Conservation (phyloP, 2,888 invertebrate species). For the Scaptomyza polygonia region DNA sequence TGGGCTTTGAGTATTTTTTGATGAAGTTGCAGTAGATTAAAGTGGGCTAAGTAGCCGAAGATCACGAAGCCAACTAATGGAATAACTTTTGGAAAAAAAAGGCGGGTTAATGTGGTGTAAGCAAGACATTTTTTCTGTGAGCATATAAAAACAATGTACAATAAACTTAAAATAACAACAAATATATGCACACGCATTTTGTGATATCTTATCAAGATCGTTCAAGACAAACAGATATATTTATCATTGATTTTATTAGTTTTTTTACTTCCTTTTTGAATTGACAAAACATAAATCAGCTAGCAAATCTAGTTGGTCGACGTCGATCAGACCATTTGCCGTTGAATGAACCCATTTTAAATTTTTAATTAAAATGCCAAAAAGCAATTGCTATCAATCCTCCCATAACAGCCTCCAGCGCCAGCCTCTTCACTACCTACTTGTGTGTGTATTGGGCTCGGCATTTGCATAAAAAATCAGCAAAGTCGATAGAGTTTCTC, state of each 20-base stretch:
- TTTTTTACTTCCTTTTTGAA: neutral
- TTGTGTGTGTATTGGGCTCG: slow-evolving; percentile 6
- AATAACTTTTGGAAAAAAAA: too few species aligned
- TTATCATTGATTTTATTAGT: neutral
- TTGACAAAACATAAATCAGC: slow-evolving; percentile 6
- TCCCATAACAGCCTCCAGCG: slow-evolving; percentile 1
- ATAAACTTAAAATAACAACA: too few species aligned
- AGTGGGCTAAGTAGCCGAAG: neutral
- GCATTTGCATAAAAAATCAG: slow-evolving; percentile 58
- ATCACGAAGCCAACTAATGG: too few species aligned
- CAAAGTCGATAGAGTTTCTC: slow-evolving; percentile 11
- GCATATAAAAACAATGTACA: too few species aligned
- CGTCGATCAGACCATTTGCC: slow-evolving; percentile 26
- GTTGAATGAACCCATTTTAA: slow-evolving; percentile 23
- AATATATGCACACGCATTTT: too few species aligned
- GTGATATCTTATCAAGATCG: too few species aligned
- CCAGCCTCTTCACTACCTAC: slow-evolving; percentile 12
- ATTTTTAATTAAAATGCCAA: slow-evolving; percentile 55
- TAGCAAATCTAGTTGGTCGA: slow-evolving; percentile 10
- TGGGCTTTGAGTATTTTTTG: slow-evolving; percentile 13
- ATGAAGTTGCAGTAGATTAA: neutral
- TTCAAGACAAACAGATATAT: too few species aligned
- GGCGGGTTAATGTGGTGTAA: neutral
- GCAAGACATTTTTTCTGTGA: too few species aligned
- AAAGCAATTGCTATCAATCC: slow-evolving; percentile 29